These are phyloP conservation scores for Equus przewalskii DNA, from an alignment of 2,113 vertebrate species.

Conservation along the genomic window DNA sequence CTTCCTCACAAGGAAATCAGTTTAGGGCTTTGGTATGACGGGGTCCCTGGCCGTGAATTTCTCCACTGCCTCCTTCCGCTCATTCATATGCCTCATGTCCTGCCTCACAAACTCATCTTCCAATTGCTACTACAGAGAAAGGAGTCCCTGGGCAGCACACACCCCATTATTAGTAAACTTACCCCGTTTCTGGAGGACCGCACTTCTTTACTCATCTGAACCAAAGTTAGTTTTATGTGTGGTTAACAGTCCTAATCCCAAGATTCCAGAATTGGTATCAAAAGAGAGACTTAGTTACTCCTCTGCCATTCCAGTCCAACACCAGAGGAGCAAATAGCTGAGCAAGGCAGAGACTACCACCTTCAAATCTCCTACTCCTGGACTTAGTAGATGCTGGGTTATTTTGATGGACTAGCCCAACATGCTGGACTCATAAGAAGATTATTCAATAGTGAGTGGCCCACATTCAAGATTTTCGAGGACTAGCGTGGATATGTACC, in stretches of 20 bases:
- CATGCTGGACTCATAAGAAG: not conserved
- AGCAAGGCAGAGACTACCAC: not conserved
- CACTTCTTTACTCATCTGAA: not conserved
- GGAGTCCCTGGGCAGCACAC: not conserved
- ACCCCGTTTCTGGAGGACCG: not conserved
- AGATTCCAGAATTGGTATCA: not conserved
- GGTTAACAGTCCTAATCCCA: not conserved
- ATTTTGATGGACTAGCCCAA: not conserved
- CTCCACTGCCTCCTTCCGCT: not conserved
- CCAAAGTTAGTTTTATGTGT: not conserved
- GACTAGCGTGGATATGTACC: not conserved
- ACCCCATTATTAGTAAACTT: not conserved
- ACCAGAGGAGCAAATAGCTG: not conserved
- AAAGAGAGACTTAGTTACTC: not conserved
- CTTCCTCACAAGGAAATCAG: slow-evolving; percentile 28
- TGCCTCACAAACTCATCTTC: not conserved
- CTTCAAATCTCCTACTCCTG: not conserved
- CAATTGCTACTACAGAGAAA: not conserved
- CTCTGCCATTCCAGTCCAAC: not conserved
- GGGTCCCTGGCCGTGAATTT: not conserved
- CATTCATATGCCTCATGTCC: not conserved
- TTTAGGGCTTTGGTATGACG: not conserved
- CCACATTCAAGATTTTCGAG: not conserved
- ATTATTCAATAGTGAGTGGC: not conserved
- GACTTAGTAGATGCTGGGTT: not conserved